Base-by-base conservation (phyloP, 2,113 vertebrate genomes). In the Rhinoderma darwinii region DNA sequence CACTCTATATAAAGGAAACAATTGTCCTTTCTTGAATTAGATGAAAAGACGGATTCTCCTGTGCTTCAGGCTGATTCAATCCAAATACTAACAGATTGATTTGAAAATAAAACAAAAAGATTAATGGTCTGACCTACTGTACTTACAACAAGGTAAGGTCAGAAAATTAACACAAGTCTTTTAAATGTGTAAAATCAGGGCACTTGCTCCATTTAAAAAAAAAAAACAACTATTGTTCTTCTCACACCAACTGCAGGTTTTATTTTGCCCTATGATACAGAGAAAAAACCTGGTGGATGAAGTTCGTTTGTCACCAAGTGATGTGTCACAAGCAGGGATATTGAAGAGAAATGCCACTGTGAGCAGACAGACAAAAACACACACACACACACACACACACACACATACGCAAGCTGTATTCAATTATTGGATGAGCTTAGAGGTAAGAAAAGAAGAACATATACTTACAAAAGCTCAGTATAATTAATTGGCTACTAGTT, bases 261-360 rank as follows among this genome's bases (percentile, higher is more conserved):
- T 82, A 79, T 82, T 75, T 82, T 50, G 68, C 39, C 30, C 39
- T 56, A 20, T 41, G 30, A 74, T 44, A 25, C 35, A 44, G 61
- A 43, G 32, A 37, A 39, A 72, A 72, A 30, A 11, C 51, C 50
- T 73, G 35, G 74, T 63, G 79, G 68, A 14, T 51, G 86, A 61
- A 82, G 80, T 87, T 75, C 68, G 50, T 81, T 81, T 75, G 78
- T 82, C 86, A 87, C 78, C 56, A 74, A 75, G 68, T 56, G 70
- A 87, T 82, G 78, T 82, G 86, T 75, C 68, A 82, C 78, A 20
- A 43, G 9, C 54, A 54, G 56, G n/a, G 39, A 82, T 82, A 81
- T 17, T 72, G 77, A 86, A 86, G 76, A n/a, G 51, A 63, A 80
- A 78, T 74, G 75, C 43, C 78, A 56, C 56, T 47, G 85, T 74